phyloP scores from a whole-genome alignment of 64 coral and sea anemone genomes.

The Dendrophyllia cribrosa region DNA sequence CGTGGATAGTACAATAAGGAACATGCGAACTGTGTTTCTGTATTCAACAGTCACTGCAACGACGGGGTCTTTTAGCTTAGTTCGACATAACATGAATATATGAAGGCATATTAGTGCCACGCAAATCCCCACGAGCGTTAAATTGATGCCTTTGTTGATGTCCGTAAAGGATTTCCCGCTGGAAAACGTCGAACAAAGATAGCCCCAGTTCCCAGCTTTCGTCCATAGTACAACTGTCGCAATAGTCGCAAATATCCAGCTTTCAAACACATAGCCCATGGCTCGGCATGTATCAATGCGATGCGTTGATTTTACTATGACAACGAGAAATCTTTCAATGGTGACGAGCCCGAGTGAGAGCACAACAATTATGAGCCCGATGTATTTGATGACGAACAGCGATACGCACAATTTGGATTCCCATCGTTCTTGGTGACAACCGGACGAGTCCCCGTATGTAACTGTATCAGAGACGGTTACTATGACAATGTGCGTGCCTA shows the following conservation, averaged over 20 bases:
- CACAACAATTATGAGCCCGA: conserved; percentile 81
- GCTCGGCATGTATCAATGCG: conserved; percentile 85
- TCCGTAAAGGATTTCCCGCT: conserved; percentile 71
- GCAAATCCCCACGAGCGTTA: conserved; percentile 58
- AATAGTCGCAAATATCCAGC: conserved; percentile 86
- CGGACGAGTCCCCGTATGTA: conserved; percentile 71
- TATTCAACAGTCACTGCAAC: conserved; percentile 51
- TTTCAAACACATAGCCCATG: conserved; percentile 88
- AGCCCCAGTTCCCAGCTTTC: conserved; percentile 82
- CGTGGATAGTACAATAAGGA: conserved; percentile 82
- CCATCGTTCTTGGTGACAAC: conserved; percentile 80
- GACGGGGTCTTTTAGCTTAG: conserved; percentile 13
- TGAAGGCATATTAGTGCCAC: conserved; percentile 67
- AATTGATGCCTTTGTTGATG: conserved; percentile 78
- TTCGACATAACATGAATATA: conserved; percentile 71
- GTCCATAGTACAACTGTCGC: conserved; percentile 86
- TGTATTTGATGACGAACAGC: conserved; percentile 83
- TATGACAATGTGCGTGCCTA: conserved; percentile 80
- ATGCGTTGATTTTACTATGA: conserved; percentile 72
- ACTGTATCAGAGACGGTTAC: conserved; percentile 82
- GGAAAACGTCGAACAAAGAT: conserved; percentile 84
- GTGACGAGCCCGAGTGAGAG: conserved; percentile 82
- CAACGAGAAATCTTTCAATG: conserved; percentile 74
- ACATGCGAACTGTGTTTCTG: conserved; percentile 72
- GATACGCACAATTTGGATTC: conserved; percentile 76